Conservation (phyloP, 2,113 vertebrate species). For the Entelurus aequoreus region DNA sequence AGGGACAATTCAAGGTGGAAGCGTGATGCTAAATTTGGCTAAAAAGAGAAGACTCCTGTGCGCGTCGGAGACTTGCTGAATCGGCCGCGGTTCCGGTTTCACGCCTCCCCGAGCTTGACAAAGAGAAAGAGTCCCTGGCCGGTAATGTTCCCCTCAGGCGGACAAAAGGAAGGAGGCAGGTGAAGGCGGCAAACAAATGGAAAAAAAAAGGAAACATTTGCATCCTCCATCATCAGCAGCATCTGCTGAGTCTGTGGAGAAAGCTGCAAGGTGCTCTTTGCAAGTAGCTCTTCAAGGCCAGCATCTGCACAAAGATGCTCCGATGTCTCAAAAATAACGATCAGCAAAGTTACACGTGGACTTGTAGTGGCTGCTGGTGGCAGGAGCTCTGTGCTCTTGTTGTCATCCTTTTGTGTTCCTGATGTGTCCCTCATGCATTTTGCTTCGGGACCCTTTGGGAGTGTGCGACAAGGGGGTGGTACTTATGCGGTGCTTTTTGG, state of each 20-base stretch:
- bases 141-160: constrained; percentile 60
- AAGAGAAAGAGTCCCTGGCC: constrained; percentile 53
- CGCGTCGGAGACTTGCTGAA: constrained; percentile 73
- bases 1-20: constrained; percentile 78
- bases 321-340: background rate
- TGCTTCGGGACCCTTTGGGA: too few relatives aligned
- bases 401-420: too few relatives aligned
- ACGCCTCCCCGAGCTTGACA: constrained; percentile 63
- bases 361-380: too few relatives aligned
- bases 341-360: background rate
- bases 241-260: background rate
- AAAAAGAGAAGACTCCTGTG: constrained; percentile 74
- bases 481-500: too few relatives aligned
- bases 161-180: constrained; percentile 39
- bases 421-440: too few relatives aligned
- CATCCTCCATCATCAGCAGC: constrained; percentile 2
- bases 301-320: background rate
- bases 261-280: constrained; percentile 40
- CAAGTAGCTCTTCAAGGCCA: too few relatives aligned
- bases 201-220: constrained; percentile 10
- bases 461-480: too few relatives aligned
- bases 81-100: constrained; percentile 72
- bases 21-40: constrained; percentile 85
- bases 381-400: too few relatives aligned
- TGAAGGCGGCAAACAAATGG: constrained; percentile 22